Base-by-base conservation (phyloP, 2,113 vertebrate genomes). In the Oxyura jamaicensis region DNA sequence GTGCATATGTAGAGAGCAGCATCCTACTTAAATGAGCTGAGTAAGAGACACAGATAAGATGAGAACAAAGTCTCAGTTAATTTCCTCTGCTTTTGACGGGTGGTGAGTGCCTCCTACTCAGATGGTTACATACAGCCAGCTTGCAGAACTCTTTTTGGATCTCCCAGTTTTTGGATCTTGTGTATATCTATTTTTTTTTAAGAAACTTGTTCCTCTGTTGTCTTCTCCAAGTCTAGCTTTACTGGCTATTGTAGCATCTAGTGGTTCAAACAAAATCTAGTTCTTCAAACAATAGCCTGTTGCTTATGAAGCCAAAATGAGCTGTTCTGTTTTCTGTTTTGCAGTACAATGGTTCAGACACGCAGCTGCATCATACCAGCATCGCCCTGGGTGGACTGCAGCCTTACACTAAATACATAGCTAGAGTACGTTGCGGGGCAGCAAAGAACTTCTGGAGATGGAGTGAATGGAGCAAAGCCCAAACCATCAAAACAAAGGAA, bases 401-500 rank as follows among this genome's bases (percentile, higher is more conserved):
- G 50, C 97, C 98, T 0, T 26, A 86, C 82, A 97, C 96, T 0
- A 21, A 78, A 4, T 98, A 98, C 33, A 15, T 3, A 13, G 59
- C 60, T 22, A 75, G 29, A 36, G 94, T 98, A 7, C 97, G 6
- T 71, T 98, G 98, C 5, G 95, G 88, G 10, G 81, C 66, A 1
- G 94, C 92, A 4, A 10, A 33, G 18, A 91, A 93, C 71, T 97
- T 98, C 91, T 98, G 98, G 97, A 98, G 89, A 53, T 98, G 98
- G 98, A 98, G 98, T 29, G 50, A 96, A 10, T 98, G 97, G 97
- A 97, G 82, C 1, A 2, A 94, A 11, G 2, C 12, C 9, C 36
- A 5, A 17, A 50, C 14, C 35, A 11, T 97, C 83, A 68, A 17
- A 76, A 98, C 98, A 10, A 25, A 42, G 2, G 96, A 98, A 94